Percentiles rank a stretch among this genome's conserved stretches.
Conservation (phyloP, 2,797 vertebrate genomes). For the Coilia nasus region DNA sequence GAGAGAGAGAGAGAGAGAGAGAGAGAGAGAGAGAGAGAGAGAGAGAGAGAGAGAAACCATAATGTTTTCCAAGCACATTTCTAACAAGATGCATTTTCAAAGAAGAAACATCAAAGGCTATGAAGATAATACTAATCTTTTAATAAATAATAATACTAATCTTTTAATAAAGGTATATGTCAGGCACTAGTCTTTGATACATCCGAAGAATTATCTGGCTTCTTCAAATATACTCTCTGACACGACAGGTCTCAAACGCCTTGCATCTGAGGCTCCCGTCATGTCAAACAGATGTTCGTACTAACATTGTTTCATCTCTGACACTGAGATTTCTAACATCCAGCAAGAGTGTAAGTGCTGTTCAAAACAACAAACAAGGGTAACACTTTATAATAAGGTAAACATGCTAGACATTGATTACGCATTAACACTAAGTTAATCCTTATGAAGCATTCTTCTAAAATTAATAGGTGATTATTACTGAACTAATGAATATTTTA, state of each 20-base stretch:
- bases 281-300: neutral
- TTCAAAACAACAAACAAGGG: neutral
- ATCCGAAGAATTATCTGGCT: conserved; percentile 41
- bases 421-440: too few relatives aligned
- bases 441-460: too few relatives aligned
- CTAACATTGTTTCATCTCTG: conserved; percentile 12
- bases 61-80: neutral
- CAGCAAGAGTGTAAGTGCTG: conserved; percentile 14
- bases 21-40: too few relatives aligned
- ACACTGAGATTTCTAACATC: neutral
- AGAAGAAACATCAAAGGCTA: conserved; percentile 32
- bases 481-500: too few relatives aligned
- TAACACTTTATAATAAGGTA: neutral
- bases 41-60: neutral
- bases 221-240: conserved; percentile 46
- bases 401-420: too few relatives aligned
- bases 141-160: conserved; percentile 59
- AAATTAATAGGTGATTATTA: too few relatives aligned
- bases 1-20: neutral
- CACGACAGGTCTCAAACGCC: neutral
- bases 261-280: neutral
- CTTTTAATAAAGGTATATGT: conserved; percentile 66
- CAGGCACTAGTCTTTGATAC: conserved; percentile 67
- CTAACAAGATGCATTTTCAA: neutral
- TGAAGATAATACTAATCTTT: conserved; percentile 42